A percentile compares a stretch with the other conserved stretches of the same genome.
These are phyloP conservation scores for Rhinichthys osculus DNA, from an alignment of 2,797 vertebrate genomes.

Conservation along the genomic window DNA sequence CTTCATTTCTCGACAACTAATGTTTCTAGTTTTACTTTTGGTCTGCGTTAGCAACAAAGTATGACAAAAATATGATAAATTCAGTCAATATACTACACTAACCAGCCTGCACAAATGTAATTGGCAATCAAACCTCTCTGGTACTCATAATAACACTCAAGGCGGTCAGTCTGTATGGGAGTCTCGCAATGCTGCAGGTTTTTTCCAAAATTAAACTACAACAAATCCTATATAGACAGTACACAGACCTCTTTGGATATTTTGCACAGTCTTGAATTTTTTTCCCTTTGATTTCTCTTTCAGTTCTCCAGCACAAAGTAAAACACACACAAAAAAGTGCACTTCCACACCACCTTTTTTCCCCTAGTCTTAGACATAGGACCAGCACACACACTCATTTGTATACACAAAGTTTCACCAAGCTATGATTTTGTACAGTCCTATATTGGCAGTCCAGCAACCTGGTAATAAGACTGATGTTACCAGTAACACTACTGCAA, in stretches of 20 bases:
- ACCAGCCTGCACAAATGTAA: conserved; percentile 38
- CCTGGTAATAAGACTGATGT: conserved; percentile 2
- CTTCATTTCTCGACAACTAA: neutral
- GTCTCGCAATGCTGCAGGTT: too few relatives aligned
- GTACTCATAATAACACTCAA: conserved; percentile 33
- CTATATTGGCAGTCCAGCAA: conserved; percentile 22
- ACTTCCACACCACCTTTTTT: conserved; percentile 41
- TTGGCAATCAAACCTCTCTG: conserved; percentile 37
- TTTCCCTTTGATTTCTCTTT: conserved; percentile 78
- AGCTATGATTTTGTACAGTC: conserved; percentile 34
- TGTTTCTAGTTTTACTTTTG: conserved; percentile 39
- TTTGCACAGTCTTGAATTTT: conserved; percentile 57
- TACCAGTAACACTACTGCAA: conserved; percentile 28
- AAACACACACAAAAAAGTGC: conserved; percentile 38
- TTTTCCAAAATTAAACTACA: neutral
- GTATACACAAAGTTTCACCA: conserved; percentile 39
- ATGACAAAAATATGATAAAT: conserved; percentile 4
- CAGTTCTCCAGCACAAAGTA: conserved; percentile 60
- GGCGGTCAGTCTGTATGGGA: conserved; percentile 34
- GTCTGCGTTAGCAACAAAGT: conserved; percentile 26
- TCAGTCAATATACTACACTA: conserved; percentile 17
- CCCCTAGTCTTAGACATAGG: conserved; percentile 48
- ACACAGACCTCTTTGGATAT: conserved; percentile 51
- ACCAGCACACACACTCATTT: conserved; percentile 54
- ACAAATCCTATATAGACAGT: conserved; percentile 32